Base-by-base conservation (phyloP, 2,797 vertebrate genomes). In the Sardinella longiceps region DNA sequence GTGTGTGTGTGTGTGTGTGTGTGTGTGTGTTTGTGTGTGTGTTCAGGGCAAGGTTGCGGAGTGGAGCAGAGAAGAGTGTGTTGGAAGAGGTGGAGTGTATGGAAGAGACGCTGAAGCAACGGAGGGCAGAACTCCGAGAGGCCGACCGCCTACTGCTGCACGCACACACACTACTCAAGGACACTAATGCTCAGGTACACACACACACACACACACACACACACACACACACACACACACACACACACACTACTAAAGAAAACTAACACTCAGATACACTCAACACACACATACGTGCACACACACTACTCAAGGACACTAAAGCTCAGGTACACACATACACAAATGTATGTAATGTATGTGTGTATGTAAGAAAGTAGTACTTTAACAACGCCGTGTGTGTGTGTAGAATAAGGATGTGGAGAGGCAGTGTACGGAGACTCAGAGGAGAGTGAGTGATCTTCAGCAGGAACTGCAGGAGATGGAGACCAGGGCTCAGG, bases 51-150 rank as follows among this genome's bases (percentile, higher is more conserved):
- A 92, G 92, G 0, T 81, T 90, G 81, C 92, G 95, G 1, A 94
- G 93, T 45, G 88, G 82, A 37, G 18, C 88, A 94, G 28, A 94
- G 0, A 92, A 92, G 4, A 92, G 92, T 77, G 87, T 95, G 33
- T 87, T 90, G 66, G 93, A 94, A 25, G 97, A 99, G 92, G 93
- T 97, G 50, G 92, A 93, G 56, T 97, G 97, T 90, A 82, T 97
- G 80, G 97, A 98, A 91, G 94, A 93, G 87, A 98, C 97, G 0
- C 95, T 99, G 0, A 85, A 95, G 84, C 97, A 95, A 82, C 95
- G 97, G 28, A 90, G 94, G 82, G 94, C 94, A 0, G 97, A 99
- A 89, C 96, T 99, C 0, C 92, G 97, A 45, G 94, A 97, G 86
- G 95, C 97, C 0, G 96, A 99, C 88, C 88, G 93, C n/a, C 94